These are phyloP conservation scores for Euwallacea similis DNA, from an alignment of 1,140 invertebrate species.

Conservation along the genomic window DNA sequence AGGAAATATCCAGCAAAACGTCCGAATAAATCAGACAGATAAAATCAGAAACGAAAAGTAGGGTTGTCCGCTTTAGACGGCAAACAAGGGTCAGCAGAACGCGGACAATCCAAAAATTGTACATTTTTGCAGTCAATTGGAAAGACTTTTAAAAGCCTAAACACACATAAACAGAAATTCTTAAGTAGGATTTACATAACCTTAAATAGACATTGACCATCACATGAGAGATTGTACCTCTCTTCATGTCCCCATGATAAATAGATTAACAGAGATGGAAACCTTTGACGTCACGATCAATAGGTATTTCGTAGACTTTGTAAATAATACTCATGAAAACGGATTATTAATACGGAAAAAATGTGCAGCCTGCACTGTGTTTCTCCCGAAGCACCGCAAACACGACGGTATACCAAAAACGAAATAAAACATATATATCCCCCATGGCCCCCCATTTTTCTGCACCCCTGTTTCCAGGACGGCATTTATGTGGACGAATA, in stretches of 20 bases:
- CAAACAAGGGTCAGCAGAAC: conserved; percentile 17
- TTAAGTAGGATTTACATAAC: too few relatives aligned
- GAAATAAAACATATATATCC: conserved; percentile 5
- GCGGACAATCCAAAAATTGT: conserved; percentile 9
- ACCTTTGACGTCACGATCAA: neutral
- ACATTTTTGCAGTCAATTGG: neutral
- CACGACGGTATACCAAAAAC: conserved; percentile 13
- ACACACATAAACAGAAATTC: too few relatives aligned
- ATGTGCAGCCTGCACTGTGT: neutral
- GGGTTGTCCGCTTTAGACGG: neutral
- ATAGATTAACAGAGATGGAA: too few relatives aligned
- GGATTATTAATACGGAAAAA: neutral
- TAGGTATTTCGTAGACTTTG: neutral
- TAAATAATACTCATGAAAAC: neutral
- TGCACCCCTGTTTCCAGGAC: conserved; percentile 32
- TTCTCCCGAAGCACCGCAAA: neutral
- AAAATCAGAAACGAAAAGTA: conserved; percentile 24
- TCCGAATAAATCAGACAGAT: conserved; percentile 21
- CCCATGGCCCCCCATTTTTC: conserved; percentile 32
- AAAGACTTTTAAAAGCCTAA: neutral
- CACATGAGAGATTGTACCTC: too few relatives aligned
- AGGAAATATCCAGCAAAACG: conserved; percentile 22
- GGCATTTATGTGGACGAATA: conserved; percentile 55
- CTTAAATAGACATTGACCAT: too few relatives aligned
- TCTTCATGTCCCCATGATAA: too few relatives aligned